Base-by-base conservation (phyloP, 2,888 invertebrate genomes). In the Coleophora flavipennella region DNA sequence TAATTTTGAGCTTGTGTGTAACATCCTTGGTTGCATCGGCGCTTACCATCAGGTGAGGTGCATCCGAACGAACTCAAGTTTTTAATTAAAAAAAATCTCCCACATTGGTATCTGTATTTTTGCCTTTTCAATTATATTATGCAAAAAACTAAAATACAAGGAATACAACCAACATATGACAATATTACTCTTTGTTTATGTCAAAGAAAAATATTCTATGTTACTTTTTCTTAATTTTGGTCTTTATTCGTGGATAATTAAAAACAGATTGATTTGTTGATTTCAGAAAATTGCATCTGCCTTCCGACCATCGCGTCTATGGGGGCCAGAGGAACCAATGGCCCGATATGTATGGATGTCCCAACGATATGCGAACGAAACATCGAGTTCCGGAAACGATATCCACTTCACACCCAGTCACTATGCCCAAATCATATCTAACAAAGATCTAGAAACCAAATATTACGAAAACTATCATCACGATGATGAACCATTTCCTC, bases 321-420 rank as follows among this genome's bases (percentile, higher is more conserved):
- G 84, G 84, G 84, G 84, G 9, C 84, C 84, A 13, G 81, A 83
- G 50, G 84, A 84, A 48, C 84, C 83, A 1, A 67, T 80, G 62
- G 69, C 77, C 0, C 57, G 84, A 51, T 84, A 83, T 53, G 62
- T 80, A 7, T 83, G 84, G 84, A 84, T 84, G 83, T 78, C 81
- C 11, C 77, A 78, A 56, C 60, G 78, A 47, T 75, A 67, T 40
- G 49, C 65, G 33, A 70, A 68, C 51, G 79, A 77, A 50, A 60
- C 60, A 7, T 48, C 63, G 2, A 75, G 67, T 55, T 63, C 67
- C 8, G 69, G 68, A 45, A 67, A 62, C 47, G 68, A 71, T 26
- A 53, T 13, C 25, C 39, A 32, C 11, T 25, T 32, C 1, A 13
- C 34, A 14, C 63, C 59, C 3, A 71, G 68, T 33, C 67, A 63